Evolutionary conservation across 2,888 invertebrate species (phyloP).

Genomic region (Agonum fuliginosum): DNA sequence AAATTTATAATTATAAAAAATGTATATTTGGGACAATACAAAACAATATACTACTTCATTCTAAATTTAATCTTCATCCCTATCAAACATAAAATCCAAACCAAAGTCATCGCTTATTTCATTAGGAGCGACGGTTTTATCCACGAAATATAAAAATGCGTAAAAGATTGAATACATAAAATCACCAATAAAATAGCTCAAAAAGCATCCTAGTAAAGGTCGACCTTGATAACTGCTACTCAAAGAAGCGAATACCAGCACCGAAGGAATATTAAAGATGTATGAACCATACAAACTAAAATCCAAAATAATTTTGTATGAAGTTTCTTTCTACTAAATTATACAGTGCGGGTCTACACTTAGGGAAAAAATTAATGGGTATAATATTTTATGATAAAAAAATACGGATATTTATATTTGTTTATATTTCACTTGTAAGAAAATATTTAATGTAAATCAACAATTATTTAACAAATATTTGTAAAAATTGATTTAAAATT

Average conservation of each 20-base stretch:
- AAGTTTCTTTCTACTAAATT: neutral
- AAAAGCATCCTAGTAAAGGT: neutral
- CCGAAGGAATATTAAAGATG: neutral
- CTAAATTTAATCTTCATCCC: neutral
- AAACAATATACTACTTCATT: neutral
- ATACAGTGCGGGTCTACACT: too few relatives aligned
- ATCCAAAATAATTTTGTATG: slow-evolving; percentile 60
- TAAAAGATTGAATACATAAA: neutral
- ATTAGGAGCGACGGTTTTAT: neutral
- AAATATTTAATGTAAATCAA: too few relatives aligned
- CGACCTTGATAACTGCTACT: neutral
- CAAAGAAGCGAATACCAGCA: neutral
- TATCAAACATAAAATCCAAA: too few relatives aligned
- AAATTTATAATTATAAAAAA: neutral
- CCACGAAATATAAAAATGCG: neutral
- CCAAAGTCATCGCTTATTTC: too few relatives aligned
- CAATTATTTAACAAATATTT: too few relatives aligned
- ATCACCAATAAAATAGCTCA: neutral
- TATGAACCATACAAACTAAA: neutral
- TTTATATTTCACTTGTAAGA: too few relatives aligned
- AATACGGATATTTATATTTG: too few relatives aligned
- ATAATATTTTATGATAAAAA: too few relatives aligned
- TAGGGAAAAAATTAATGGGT: too few relatives aligned
- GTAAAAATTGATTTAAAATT: too few relatives aligned
- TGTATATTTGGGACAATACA: neutral